phyloP scores from a whole-genome alignment of 2,113 vertebrate species.

The Menidia beryllina region DNA sequence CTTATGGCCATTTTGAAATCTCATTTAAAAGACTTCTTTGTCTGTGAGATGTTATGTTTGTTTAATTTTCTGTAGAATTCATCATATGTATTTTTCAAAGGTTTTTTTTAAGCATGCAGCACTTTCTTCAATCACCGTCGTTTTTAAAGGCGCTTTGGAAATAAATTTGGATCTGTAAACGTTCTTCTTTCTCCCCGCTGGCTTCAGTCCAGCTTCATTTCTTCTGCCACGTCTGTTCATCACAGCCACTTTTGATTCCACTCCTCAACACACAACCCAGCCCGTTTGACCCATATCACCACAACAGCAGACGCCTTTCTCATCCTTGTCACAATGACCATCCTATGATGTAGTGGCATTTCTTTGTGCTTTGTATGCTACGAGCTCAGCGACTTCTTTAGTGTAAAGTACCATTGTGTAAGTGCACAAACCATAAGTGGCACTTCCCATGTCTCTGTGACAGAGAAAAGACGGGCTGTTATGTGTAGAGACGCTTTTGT shows the following conservation, averaged over 20 bases:
- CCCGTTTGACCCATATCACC: conserved; percentile 24
- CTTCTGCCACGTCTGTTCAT: conserved; percentile 17
- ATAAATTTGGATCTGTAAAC: too few species aligned
- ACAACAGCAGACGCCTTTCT: conserved; percentile 23
- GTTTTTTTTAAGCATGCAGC: too few species aligned
- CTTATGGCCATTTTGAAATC: too few species aligned
- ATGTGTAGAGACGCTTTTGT: not conserved
- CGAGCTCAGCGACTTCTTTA: not conserved
- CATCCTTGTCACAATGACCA: not conserved
- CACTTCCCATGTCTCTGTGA: not conserved
- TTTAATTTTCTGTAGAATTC: too few species aligned
- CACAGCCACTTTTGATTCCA: conserved; percentile 26
- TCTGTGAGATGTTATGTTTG: too few species aligned
- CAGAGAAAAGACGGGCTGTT: conserved; percentile 5
- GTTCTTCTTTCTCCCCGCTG: too few species aligned
- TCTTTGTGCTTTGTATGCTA: conserved; percentile 5
- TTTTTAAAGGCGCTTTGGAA: too few species aligned
- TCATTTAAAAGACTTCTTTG: too few species aligned
- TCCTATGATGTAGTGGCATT: not conserved
- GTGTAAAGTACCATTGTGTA: not conserved
- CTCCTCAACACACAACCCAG: conserved; percentile 6
- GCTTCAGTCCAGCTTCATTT: conserved; percentile 9
- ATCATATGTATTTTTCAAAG: too few species aligned
- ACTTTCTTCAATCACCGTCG: too few species aligned
- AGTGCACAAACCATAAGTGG: conserved; percentile 9